phyloP scores from a whole-genome alignment of 2,113 vertebrate genomes.

The Apodemus sylvaticus region DNA sequence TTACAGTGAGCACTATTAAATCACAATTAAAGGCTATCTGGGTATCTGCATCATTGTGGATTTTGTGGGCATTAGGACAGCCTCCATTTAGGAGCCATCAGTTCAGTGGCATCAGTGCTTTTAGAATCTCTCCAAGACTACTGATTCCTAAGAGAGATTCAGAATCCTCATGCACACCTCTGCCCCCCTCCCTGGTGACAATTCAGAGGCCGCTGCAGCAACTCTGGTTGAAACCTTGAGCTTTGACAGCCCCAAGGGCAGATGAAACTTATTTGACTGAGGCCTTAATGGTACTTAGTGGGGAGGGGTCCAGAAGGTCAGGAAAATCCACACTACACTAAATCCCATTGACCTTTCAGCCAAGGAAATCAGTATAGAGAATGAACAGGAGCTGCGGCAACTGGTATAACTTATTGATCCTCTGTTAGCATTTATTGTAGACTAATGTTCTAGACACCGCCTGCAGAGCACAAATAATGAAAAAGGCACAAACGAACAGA shows the following conservation, averaged over 20 bases:
- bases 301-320: not conserved
- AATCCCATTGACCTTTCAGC: slow-evolving; percentile 8
- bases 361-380: not conserved
- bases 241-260: not conserved
- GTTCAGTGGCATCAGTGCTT: not conserved
- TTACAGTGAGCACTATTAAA: slow-evolving; percentile 81
- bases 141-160: not conserved
- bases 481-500: not conserved
- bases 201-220: not conserved
- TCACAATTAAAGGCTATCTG: slow-evolving; percentile 80
- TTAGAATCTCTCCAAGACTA: slow-evolving; percentile 7
- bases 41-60: slow-evolving; percentile 71
- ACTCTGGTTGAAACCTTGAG: not conserved
- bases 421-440: not conserved
- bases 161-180: not conserved
- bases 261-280: not conserved
- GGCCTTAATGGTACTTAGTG: not conserved
- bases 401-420: slow-evolving; percentile 3
- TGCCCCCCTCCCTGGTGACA: not conserved
- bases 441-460: not conserved
- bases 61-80: not conserved
- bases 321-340: not conserved
- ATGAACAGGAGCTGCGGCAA: not conserved
- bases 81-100: not conserved
- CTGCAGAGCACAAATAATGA: not conserved